phyloP scores from a whole-genome alignment of 2,888 invertebrate genomes.

The Melanostoma scalare region DNA sequence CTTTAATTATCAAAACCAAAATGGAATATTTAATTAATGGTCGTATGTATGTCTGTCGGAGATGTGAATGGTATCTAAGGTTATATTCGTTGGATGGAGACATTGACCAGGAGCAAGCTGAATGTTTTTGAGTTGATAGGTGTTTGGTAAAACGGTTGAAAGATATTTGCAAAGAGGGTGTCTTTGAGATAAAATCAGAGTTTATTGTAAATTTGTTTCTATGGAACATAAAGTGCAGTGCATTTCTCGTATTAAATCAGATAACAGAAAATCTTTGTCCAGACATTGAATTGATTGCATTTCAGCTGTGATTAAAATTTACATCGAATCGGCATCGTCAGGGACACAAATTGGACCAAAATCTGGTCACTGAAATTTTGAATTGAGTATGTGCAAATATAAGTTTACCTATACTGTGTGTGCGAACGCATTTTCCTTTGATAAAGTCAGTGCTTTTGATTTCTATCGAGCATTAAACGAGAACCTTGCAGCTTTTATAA shows the following conservation, averaged over 20 bases:
- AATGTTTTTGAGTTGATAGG: conserved; percentile 38
- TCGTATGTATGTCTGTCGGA: conserved; percentile 12
- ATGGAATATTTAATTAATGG: conserved; percentile 72
- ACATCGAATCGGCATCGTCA: no score
- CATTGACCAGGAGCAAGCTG: not conserved
- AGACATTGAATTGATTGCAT: conserved; percentile 48
- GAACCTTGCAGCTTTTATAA: conserved; percentile 22
- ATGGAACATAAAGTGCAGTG: conserved; percentile 1
- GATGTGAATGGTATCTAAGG: conserved; percentile 15
- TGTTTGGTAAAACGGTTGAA: conserved; percentile 36
- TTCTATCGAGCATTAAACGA: not conserved
- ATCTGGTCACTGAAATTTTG: no score
- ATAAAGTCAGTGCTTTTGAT: no score
- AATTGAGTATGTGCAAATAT: no score
- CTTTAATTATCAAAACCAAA: conserved; percentile 72
- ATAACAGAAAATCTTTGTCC: conserved; percentile 20
- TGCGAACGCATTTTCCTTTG: no score
- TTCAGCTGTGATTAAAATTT: conserved; percentile 42
- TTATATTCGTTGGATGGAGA: not conserved
- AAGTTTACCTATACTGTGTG: no score
- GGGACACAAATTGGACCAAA: no score
- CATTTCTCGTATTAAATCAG: conserved; percentile 33
- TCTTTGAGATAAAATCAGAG: conserved; percentile 48
- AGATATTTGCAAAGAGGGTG: conserved; percentile 29
- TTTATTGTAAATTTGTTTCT: conserved; percentile 28